These are phyloP conservation scores for Glyphotaelius pellucidus DNA, from an alignment of 2,888 invertebrate genomes.

Conservation along the genomic window DNA sequence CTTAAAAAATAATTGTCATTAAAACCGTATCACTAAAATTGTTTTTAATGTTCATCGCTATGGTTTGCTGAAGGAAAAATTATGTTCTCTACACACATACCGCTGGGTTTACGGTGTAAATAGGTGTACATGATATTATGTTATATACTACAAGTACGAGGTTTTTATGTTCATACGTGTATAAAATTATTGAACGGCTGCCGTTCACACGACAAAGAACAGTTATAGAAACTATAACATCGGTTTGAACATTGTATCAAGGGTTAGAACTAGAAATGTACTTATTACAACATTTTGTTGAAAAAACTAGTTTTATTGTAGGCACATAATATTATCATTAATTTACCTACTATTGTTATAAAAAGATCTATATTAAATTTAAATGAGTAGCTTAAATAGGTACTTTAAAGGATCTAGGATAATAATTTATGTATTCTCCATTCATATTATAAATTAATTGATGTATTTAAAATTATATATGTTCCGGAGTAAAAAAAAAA, in stretches of 20 bases:
- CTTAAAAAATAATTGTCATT: neutral
- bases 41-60: neutral
- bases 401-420: neutral
- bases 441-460: neutral
- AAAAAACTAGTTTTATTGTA: neutral
- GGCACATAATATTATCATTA: neutral
- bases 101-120: neutral
- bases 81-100: neutral
- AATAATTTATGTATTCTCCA: neutral
- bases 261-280: neutral
- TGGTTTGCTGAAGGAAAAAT: neutral
- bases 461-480: neutral
- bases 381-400: neutral
- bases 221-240: neutral
- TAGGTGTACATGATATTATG: neutral
- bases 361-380: neutral
- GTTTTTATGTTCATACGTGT: neutral
- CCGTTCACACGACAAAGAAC: constrained; percentile 2
- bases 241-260: neutral
- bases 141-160: neutral
- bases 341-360: neutral
- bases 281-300: neutral
- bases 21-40: neutral
- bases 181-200: neutral
- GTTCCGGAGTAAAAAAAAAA: neutral